Evolutionary conservation across 2,888 invertebrate genomes (phyloP).

Genomic region (Ophion slaviceki): DNA sequence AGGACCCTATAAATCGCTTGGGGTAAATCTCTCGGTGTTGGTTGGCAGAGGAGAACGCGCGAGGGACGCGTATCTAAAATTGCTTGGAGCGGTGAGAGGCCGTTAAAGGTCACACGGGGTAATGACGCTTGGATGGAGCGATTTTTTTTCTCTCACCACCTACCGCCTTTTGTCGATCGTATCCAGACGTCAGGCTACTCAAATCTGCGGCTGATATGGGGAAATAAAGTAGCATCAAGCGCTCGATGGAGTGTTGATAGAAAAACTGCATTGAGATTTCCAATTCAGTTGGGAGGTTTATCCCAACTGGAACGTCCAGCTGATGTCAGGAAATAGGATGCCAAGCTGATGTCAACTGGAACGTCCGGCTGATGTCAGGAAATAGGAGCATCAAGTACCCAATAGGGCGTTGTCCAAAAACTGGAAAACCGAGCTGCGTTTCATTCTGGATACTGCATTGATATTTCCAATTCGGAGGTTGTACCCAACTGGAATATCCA

Average conservation of each 20-base stretch:
- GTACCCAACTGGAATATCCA: background rate
- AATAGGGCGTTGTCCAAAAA: no score
- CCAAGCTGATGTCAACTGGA: background rate
- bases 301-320: background rate
- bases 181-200: slow-evolving; percentile 49
- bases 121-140: slow-evolving; percentile 37
- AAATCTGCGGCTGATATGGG: no score
- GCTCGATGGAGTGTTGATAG: background rate
- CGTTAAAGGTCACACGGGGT: slow-evolving; percentile 60
- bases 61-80: slow-evolving; percentile 55
- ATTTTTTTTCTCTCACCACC: slow-evolving; percentile 33
- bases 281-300: background rate
- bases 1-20: slow-evolving; percentile 52
- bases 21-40: slow-evolving; percentile 38
- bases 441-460: no score
- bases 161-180: slow-evolving; percentile 46
- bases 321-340: background rate
- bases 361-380: background rate
- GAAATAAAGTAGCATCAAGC: no score
- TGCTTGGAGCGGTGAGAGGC: slow-evolving; percentile 64
- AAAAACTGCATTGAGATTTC: background rate
- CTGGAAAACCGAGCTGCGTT: no score
- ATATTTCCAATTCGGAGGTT: background rate
- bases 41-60: slow-evolving; percentile 1
- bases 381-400: background rate